Evolutionary conservation across 2,797 vertebrate genomes (phyloP).

Genomic region (Cryptoprocta ferox): DNA sequence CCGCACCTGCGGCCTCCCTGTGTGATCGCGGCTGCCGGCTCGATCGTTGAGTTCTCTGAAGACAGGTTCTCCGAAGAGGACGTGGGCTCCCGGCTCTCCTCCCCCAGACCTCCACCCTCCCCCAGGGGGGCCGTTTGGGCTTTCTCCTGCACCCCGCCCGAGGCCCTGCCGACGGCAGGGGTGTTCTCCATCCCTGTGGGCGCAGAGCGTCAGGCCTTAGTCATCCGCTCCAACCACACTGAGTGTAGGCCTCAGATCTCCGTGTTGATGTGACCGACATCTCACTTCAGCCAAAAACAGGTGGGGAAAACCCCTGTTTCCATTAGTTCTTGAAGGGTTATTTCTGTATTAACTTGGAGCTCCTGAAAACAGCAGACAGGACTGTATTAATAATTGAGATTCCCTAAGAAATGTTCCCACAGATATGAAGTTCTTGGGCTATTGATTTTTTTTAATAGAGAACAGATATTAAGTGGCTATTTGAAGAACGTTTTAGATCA

Average conservation of each 20-base stretch:
- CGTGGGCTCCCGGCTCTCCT: background rate
- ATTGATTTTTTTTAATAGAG: background rate
- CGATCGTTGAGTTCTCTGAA: background rate
- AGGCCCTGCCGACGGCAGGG: background rate
- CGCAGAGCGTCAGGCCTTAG: background rate
- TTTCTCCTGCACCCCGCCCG: background rate
- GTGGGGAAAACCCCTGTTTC: background rate
- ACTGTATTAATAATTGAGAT: background rate
- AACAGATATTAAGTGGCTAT: background rate
- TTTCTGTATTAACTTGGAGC: background rate
- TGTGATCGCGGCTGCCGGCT: background rate
- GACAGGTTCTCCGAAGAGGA: background rate
- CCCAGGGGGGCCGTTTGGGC: background rate
- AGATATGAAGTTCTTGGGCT: background rate
- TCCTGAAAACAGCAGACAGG: background rate
- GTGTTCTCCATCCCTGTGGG: background rate
- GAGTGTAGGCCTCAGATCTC: background rate
- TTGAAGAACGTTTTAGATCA: background rate
- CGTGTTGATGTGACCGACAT: background rate
- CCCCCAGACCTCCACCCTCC: background rate
- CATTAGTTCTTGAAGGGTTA: background rate
- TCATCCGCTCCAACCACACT: background rate
- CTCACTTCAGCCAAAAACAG: background rate
- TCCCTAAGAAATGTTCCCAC: background rate
- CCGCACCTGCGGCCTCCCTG: background rate